These are phyloP conservation scores for Lycocerus yunnanus DNA, from an alignment of 2,888 invertebrate species.

Conservation along the genomic window DNA sequence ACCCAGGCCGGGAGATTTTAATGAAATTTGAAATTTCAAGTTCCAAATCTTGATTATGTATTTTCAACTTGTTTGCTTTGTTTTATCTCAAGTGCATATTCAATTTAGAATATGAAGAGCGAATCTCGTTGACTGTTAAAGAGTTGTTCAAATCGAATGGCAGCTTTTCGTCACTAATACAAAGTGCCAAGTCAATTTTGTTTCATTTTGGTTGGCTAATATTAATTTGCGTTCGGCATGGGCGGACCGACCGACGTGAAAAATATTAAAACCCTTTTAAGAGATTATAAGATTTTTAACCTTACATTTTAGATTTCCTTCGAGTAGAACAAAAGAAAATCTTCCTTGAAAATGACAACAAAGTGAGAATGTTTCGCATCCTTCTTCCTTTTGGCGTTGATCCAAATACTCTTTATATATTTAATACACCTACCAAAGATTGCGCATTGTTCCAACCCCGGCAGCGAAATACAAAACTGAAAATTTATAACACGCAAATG, in stretches of 20 bases:
- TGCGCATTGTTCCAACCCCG: background rate
- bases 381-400: background rate
- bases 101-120: background rate
- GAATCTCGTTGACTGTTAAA: background rate
- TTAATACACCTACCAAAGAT: background rate
- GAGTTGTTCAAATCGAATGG: background rate
- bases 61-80: constrained; percentile 2
- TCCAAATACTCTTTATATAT: background rate
- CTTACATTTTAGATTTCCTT: too few species aligned
- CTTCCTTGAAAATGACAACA: background rate
- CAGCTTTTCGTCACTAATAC: background rate
- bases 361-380: background rate
- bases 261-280: background rate
- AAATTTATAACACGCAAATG: background rate
- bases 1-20: background rate
- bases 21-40: background rate
- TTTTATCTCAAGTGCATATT: constrained; percentile 4
- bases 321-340: background rate
- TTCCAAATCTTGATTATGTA: background rate
- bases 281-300: background rate
- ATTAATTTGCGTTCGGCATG: background rate
- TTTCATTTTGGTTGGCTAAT: background rate
- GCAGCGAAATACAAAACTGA: background rate
- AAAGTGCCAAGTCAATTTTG: background rate
- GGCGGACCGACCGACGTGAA: background rate